Percentiles rank a stretch among this genome's conserved stretches.
These are phyloP conservation scores for Trichomycterus rosablanca DNA, from an alignment of 2,113 vertebrate genomes.

Conservation along the genomic window DNA sequence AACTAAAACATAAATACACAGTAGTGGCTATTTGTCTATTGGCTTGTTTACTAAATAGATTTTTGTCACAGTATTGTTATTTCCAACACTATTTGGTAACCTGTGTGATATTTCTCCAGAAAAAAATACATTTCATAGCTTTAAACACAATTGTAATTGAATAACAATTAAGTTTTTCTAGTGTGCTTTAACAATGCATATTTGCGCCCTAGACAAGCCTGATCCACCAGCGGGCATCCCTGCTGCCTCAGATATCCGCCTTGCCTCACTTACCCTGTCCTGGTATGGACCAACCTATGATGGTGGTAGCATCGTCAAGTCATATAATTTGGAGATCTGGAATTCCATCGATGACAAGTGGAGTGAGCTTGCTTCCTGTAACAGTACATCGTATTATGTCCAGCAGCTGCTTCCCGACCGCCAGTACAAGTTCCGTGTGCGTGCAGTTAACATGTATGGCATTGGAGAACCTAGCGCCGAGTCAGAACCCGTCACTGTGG, in stretches of 20 bases:
- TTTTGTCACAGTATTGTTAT: too few relatives aligned
- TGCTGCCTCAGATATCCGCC: constrained; percentile 82
- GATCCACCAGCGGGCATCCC: constrained; percentile 90
- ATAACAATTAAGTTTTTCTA: too few relatives aligned
- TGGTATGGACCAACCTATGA: constrained; percentile 97
- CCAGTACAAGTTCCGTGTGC: constrained; percentile 89
- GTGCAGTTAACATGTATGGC: constrained; percentile 88
- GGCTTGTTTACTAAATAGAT: too few relatives aligned
- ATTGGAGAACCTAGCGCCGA: constrained; percentile 92
- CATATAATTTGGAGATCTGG: constrained; percentile 93
- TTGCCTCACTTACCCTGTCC: constrained; percentile 84
- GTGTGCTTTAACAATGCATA: too few relatives aligned
- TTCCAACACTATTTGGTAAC: too few relatives aligned
- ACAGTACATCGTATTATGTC: constrained; percentile 90
- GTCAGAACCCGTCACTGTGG: constrained; percentile 78
- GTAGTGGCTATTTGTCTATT: too few relatives aligned
- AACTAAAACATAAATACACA: too few relatives aligned
- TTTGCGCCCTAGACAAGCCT: constrained; percentile 92
- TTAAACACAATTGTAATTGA: too few relatives aligned
- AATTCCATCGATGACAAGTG: constrained; percentile 79
- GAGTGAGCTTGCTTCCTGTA: constrained; percentile 86
- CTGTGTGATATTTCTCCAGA: too few relatives aligned
- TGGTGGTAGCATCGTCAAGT: constrained; percentile 89
- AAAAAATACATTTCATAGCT: too few relatives aligned
- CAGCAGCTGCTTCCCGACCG: constrained; percentile 81